Base-by-base conservation (phyloP, 2,888 invertebrate species). In the Ephialtes manifestator region DNA sequence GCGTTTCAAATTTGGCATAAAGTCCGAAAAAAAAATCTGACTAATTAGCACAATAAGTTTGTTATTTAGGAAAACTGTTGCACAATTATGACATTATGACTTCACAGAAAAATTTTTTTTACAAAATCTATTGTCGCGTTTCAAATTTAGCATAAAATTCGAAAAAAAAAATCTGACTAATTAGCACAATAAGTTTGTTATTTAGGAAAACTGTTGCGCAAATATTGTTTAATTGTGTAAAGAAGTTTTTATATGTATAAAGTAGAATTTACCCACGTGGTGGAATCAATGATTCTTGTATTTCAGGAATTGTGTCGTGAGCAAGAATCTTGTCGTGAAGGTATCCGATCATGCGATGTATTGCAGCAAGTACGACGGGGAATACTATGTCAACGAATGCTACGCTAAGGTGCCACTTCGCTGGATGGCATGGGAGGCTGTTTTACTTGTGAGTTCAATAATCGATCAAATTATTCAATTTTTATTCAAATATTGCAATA, bases 391-490 rank as follows among this genome's bases (percentile, higher is more conserved):
- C 81, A 96, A 98, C 93, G 97, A 97, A 88, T 97, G 97, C 58
- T 97, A 97, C 89, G 96, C 96, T 3, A 96, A 97, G 86, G 95
- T 98, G 84, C 98, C 98, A 0, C 96, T 99, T 79, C 95, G 99
- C 81, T 98, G 98, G 98, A 98, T 98, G 98, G 97, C 98, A 2
- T 98, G 98, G 98, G 98, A 98, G 93, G 97, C 97, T 88, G 95
- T 98, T 39, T 95, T 98, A 67, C 94, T 97, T 95, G 97, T 97
- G 94, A 95, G 95, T 93, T 75, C 67, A 43, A 43, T 11, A 15
- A 63, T 35, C 0, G 10, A n/a, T 2, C 3, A 43, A 43, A 13
- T 58, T 28, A 4, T 51, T 7, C 4, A n/a, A 13, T 51, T 43
- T 31, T 35, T 31, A n/a, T 35, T 7, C 4, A 35, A 63, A 63